These are phyloP conservation scores for Phallusia fumigata DNA, from an alignment of 23 tunicate genomes.

Conservation along the genomic window DNA sequence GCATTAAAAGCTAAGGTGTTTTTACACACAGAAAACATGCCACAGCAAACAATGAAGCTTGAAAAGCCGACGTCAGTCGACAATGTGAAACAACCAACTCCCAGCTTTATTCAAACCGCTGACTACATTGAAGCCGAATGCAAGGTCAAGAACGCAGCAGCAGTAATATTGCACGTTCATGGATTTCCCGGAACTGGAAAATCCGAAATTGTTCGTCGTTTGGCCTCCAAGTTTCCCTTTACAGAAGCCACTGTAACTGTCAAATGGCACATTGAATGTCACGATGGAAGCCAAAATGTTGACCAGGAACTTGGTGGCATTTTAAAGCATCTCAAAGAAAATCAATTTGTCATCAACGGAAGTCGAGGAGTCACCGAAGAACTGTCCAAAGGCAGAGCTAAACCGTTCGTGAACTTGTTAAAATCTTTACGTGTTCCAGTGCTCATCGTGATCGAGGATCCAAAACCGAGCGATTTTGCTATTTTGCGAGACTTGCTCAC, in stretches of 20 bases:
- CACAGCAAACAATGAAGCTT: no score
- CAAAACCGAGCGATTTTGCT: not conserved
- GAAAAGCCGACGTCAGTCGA: not conserved
- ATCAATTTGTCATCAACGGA: not conserved
- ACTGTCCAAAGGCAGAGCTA: not conserved
- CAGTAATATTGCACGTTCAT: slow-evolving; percentile 21
- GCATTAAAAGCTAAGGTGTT: no score
- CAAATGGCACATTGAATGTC: slow-evolving; percentile 23
- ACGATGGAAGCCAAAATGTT: not conserved
- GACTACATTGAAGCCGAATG: not conserved
- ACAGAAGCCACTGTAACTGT: not conserved
- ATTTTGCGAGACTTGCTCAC: slow-evolving; percentile 16
- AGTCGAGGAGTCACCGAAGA: not conserved
- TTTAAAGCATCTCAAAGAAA: not conserved
- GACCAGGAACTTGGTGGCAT: not conserved
- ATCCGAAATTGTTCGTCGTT: slow-evolving; percentile 28
- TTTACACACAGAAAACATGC: no score
- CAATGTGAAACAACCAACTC: not conserved
- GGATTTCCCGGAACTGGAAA: slow-evolving; percentile 66
- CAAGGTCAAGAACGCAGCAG: not conserved
- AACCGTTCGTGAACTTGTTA: slow-evolving; percentile 1
- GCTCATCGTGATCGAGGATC: slow-evolving; percentile 18
- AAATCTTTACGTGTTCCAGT: not conserved
- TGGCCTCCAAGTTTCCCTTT: slow-evolving; percentile 34
- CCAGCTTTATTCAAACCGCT: not conserved